phyloP scores from a whole-genome alignment of 2,797 vertebrate species.

The Sternotherus odoratus region DNA sequence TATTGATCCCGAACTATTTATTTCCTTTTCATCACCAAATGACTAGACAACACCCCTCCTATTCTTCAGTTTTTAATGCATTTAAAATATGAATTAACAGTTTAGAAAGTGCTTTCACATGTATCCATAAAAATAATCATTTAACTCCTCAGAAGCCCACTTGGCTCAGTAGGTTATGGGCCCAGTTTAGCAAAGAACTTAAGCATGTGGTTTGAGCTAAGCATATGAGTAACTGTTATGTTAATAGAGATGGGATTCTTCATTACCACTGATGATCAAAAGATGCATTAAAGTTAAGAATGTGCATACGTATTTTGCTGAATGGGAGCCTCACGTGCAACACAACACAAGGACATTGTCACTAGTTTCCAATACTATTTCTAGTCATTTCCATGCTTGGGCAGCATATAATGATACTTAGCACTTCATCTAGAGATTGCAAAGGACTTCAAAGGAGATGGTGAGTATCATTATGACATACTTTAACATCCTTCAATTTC shows the following conservation, averaged over 20 bases:
- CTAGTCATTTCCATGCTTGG: not conserved
- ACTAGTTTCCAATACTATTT: not conserved
- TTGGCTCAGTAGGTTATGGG: not conserved
- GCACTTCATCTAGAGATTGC: not conserved
- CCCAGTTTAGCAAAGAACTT: not conserved
- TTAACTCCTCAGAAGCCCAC: not conserved
- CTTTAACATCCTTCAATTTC: not conserved
- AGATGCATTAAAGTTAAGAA: not conserved
- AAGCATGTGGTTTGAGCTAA: not conserved
- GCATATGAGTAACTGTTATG: not conserved
- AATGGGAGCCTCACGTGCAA: not conserved
- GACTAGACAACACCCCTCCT: not conserved
- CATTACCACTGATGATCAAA: not conserved
- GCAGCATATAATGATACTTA: not conserved
- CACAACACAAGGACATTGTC: not conserved
- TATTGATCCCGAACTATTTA: not conserved
- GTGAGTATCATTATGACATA: not conserved
- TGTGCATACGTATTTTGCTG: not conserved
- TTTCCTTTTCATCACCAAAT: constrained; percentile 16
- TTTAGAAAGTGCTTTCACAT: not conserved
- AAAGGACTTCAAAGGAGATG: fast-evolving
- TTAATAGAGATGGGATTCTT: not conserved
- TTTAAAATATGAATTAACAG: not conserved
- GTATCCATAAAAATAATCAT: not conserved
- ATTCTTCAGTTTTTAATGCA: not conserved